Percentiles rank a stretch among this genome's conserved stretches.
Evolutionary conservation across 2,797 vertebrate species (phyloP).

Genomic region (Melanogrammus aeglefinus): DNA sequence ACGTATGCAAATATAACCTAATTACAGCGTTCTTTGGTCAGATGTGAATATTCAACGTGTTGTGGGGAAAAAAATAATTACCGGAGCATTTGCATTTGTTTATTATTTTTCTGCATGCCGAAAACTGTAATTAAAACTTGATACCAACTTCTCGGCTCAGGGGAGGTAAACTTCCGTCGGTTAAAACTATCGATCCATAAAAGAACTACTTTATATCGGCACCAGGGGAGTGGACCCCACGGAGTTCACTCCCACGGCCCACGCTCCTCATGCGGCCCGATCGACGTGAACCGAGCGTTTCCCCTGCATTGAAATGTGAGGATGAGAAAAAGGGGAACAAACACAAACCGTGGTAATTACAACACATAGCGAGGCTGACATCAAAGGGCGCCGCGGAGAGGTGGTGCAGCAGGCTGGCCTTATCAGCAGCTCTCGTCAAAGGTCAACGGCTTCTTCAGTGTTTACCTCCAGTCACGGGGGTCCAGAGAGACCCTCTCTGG

Average conservation of each 20-base stretch:
- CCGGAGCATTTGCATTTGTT: slow-evolving; percentile 75
- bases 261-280: too few relatives aligned
- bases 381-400: slow-evolving; percentile 64
- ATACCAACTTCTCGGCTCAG: too few relatives aligned
- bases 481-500: slow-evolving; percentile 51
- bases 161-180: too few relatives aligned
- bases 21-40: slow-evolving; percentile 58
- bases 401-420: slow-evolving; percentile 70
- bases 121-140: too few relatives aligned
- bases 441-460: slow-evolving; percentile 73
- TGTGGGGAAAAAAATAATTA: slow-evolving; percentile 61
- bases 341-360: slow-evolving; percentile 66
- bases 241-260: too few relatives aligned
- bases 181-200: too few relatives aligned
- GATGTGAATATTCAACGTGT: slow-evolving; percentile 73
- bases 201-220: too few relatives aligned
- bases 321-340: slow-evolving; percentile 55
- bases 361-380: slow-evolving; percentile 75
- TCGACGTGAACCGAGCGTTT: too few relatives aligned
- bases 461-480: slow-evolving; percentile 73
- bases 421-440: slow-evolving; percentile 75
- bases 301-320: slow-evolving; percentile 69
- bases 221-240: too few relatives aligned
- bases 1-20: slow-evolving; percentile 19
- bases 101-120: slow-evolving; percentile 49